Evolutionary conservation across 2,888 invertebrate species (phyloP).

Genomic region (Spodoptera picta): DNA sequence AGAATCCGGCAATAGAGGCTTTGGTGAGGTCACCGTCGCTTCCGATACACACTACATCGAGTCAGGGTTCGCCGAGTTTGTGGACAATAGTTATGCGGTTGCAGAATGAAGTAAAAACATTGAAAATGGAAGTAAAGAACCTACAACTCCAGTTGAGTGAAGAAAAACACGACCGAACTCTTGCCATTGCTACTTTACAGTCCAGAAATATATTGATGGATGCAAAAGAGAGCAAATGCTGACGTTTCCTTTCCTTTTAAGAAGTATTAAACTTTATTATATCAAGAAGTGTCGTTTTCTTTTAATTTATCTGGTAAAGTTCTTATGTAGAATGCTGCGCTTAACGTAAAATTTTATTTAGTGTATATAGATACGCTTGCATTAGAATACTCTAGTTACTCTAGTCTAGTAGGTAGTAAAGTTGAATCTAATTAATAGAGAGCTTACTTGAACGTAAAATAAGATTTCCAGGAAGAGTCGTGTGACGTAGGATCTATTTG

Average conservation of each 20-base stretch:
- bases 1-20: conserved; percentile 77
- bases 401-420: too few species aligned
- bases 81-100: conserved; percentile 93
- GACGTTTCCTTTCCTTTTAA: conserved; percentile 37
- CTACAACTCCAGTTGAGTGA: conserved; percentile 90
- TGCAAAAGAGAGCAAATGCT: conserved; percentile 86
- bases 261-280: conserved; percentile 43
- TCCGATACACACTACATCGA: conserved; percentile 78
- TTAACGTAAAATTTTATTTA: too few species aligned
- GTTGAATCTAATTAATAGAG: too few species aligned
- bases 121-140: conserved; percentile 89
- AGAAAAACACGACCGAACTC: conserved; percentile 89
- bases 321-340: too few species aligned
- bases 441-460: too few species aligned
- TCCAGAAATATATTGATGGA: conserved; percentile 80
- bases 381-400: too few species aligned
- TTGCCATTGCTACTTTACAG: conserved; percentile 82
- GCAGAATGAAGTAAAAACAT: conserved; percentile 91
- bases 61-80: conserved; percentile 89
- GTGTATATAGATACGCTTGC: too few species aligned
- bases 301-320: conserved; percentile 11
- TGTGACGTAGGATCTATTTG: too few species aligned
- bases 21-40: conserved; percentile 84
- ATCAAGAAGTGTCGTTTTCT: conserved; percentile 7
- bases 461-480: too few species aligned